phyloP scores from a whole-genome alignment of 2,113 vertebrate genomes.

The Oxyruncus cristatus region DNA sequence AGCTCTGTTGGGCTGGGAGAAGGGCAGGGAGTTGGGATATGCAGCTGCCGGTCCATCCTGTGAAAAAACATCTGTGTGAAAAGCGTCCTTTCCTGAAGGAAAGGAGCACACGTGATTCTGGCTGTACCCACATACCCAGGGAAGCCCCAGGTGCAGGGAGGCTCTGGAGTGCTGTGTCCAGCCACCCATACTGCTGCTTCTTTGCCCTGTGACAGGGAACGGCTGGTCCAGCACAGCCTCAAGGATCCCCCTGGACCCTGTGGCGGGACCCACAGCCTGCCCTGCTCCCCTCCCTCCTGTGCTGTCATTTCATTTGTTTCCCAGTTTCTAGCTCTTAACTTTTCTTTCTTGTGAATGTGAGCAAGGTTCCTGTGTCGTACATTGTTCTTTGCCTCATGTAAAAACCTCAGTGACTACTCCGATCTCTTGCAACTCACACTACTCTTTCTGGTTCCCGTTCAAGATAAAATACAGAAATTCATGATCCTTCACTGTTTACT shows the following conservation, averaged over 20 bases:
- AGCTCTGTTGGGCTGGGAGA: neutral
- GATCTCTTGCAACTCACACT: neutral
- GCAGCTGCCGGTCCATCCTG: neutral
- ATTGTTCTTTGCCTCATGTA: neutral
- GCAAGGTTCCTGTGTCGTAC: neutral
- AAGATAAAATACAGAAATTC: neutral
- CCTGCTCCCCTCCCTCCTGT: neutral
- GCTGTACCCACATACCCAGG: neutral
- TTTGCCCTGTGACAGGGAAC: neutral
- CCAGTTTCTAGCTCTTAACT: neutral
- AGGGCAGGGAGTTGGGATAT: neutral
- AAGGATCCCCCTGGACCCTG: neutral
- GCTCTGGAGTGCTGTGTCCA: neutral
- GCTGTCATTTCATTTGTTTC: neutral
- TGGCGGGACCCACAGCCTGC: neutral
- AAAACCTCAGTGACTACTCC: neutral
- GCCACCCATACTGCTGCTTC: neutral
- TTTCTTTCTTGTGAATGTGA: neutral
- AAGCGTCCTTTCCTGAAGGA: neutral
- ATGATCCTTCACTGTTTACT: neutral
- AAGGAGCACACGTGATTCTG: fast-evolving
- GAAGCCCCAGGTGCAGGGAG: neutral
- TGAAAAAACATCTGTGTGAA: neutral
- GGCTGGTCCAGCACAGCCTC: neutral
- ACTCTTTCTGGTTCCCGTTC: neutral